Base-by-base conservation (phyloP, 1,140 invertebrate genomes). In the Coptotermes formosanus region DNA sequence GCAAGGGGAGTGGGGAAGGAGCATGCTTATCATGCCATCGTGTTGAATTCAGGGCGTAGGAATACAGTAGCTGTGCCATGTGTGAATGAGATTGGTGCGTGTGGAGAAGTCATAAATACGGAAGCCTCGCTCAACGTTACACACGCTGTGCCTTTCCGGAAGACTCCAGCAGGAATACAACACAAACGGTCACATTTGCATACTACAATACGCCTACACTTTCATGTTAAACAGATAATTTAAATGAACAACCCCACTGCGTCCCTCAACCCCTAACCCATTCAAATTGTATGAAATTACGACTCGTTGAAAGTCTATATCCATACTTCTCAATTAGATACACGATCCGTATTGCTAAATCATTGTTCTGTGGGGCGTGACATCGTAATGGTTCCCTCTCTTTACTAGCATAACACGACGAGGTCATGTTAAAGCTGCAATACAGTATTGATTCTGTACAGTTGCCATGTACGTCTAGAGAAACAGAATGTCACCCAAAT, bases 101-200 rank as follows among this genome's bases (percentile, higher is more conserved):
- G 64, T n/a, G 64, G 64, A 30, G 14, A 14, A 75, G 64, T 30
- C 64, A 30, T 75, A 75, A 75, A 30, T 75, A 75, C 25, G 8
- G 14, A 30, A 0, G n/a, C 64, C n/a, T 30, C n/a, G 25, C 64
- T 30, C 30, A 75, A 11, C 25, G 64, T 30, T 75, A 30, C 64
- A 75, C n/a, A 30, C 64, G 64, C 64, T 75, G n/a, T 6, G 25
- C 64, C 64, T 25, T 75, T 75, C n/a, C 25, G 64, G 64, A 75
- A 30, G 11, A 8, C 3, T 75, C 55, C 21, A 59, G 21, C 55
- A 59, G 14, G 55, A 59, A 59, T 23, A n/a, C n/a, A 75, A 30
- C n/a, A 75, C 64, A 30, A 75, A 75, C 64, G 64, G 25, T 75
- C n/a, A 30, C 64, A 75, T 75, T 75, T 75, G 64, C 64, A 75